Evolutionary conservation across 2,113 vertebrate species (phyloP).

Genomic region (Ptilorrhoa leucosticta): DNA sequence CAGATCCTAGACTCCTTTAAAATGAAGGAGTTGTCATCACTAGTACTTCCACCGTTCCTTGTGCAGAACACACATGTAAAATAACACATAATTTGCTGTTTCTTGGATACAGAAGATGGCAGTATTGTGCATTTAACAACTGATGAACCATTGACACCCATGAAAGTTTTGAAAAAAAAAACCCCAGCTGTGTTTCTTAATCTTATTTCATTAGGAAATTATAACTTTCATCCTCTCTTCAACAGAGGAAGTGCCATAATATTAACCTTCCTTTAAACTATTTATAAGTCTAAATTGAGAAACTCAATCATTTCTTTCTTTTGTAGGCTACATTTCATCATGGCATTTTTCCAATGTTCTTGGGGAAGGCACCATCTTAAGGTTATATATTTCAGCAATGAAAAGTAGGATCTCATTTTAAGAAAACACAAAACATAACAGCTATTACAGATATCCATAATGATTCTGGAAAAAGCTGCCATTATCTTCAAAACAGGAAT

Average conservation of each 20-base stretch:
- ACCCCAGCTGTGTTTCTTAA: background rate
- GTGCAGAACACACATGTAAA: background rate
- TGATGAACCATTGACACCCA: background rate
- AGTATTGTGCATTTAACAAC: conserved; percentile 31
- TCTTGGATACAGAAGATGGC: conserved; percentile 40
- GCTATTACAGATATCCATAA: background rate
- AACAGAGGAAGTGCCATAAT: background rate
- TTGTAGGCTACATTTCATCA: background rate
- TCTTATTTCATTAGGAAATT: background rate
- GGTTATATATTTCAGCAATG: background rate
- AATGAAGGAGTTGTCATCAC: background rate
- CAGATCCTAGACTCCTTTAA: background rate
- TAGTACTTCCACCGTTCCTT: background rate
- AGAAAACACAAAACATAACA: background rate
- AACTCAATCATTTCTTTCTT: background rate
- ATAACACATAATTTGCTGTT: background rate
- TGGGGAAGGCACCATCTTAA: background rate
- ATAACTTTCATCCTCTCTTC: background rate
- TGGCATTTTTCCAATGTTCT: background rate
- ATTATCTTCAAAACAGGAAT: background rate
- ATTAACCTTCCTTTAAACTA: background rate
- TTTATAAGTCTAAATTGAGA: background rate
- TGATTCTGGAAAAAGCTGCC: background rate
- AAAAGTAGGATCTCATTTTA: background rate
- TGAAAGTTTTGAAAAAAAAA: background rate